Conservation (phyloP, 2,113 vertebrate species). For the Mesocricetus auratus region DNA sequence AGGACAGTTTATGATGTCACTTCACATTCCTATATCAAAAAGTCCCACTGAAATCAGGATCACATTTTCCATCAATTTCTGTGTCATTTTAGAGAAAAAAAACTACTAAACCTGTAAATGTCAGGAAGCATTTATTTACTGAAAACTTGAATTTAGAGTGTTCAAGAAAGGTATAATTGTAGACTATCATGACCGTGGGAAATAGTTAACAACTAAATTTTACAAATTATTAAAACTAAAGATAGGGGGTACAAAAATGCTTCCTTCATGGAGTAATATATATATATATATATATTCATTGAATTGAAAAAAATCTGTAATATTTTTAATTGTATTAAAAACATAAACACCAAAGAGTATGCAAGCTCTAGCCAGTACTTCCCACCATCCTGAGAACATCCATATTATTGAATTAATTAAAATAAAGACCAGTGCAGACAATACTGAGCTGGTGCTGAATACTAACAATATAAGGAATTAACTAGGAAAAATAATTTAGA, state of each 20-base stretch:
- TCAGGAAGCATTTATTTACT: not conserved
- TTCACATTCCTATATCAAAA: not conserved
- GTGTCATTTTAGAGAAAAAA: not conserved
- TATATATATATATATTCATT: not conserved
- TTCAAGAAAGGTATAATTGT: not conserved
- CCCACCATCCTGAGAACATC: not conserved
- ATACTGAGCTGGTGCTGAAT: no score
- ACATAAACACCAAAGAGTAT: not conserved
- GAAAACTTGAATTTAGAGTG: not conserved
- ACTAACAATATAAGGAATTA: not conserved
- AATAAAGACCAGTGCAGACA: not conserved
- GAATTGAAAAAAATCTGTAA: not conserved
- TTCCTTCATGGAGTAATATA: not conserved
- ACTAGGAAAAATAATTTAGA: not conserved
- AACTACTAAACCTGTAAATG: not conserved
- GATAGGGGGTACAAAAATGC: not conserved
- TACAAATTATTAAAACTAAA: not conserved
- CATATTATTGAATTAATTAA: not conserved
- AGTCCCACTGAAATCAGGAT: not conserved
- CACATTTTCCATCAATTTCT: not conserved
- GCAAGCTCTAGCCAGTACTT: not conserved
- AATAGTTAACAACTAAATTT: not conserved
- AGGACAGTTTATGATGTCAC: not conserved
- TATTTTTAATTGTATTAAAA: not conserved
- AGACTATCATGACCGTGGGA: not conserved